Conservation (phyloP, 2,797 vertebrate species). For the Erethizon dorsatum region DNA sequence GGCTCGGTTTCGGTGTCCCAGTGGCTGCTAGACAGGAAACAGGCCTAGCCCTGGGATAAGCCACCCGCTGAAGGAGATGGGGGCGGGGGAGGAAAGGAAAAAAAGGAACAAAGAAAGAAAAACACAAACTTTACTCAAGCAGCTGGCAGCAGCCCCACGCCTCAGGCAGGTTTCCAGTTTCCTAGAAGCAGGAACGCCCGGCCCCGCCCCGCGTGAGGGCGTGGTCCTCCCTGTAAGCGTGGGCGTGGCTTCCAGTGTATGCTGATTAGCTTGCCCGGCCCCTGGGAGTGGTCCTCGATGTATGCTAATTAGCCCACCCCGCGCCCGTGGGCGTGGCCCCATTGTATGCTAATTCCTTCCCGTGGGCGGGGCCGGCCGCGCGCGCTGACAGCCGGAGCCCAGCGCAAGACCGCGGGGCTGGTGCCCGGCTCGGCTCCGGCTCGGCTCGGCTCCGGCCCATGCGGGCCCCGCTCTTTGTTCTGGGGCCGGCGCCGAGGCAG, state of each 20-base stretch:
- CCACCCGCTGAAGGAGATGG: not conserved
- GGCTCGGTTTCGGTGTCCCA: not conserved
- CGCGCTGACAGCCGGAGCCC: slow-evolving; percentile 67
- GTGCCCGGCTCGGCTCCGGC: slow-evolving; percentile 67
- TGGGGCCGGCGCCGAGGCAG: slow-evolving; percentile 77
- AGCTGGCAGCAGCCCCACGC: not conserved
- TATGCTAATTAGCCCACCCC: slow-evolving; percentile 85
- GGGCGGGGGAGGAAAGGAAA: slow-evolving; percentile 26
- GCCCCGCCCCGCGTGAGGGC: slow-evolving; percentile 55
- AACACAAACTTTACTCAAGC: slow-evolving; percentile 48
- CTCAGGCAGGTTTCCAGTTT: slow-evolving; percentile 83
- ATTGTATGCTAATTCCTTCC: slow-evolving; percentile 85
- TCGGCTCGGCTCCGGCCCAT: not conserved
- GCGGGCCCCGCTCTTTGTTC: slow-evolving; percentile 68
- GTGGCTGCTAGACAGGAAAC: slow-evolving; percentile 53
- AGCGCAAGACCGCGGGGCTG: not conserved
- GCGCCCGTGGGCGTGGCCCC: slow-evolving; percentile 82
- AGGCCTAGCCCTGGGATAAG: slow-evolving; percentile 60
- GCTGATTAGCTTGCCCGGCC: slow-evolving; percentile 82
- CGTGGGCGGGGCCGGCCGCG: not conserved
- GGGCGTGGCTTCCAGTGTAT: slow-evolving; percentile 88
- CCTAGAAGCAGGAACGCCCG: slow-evolving; percentile 78
- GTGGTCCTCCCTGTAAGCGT: slow-evolving; percentile 4
- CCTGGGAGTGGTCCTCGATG: slow-evolving; percentile 87
- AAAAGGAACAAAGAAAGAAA: slow-evolving; percentile 60